Percentiles rank a stretch among this genome's conserved stretches.
Evolutionary conservation across 2,113 vertebrate genomes (phyloP).

Genomic region (Neomonachus schauinslandi): DNA sequence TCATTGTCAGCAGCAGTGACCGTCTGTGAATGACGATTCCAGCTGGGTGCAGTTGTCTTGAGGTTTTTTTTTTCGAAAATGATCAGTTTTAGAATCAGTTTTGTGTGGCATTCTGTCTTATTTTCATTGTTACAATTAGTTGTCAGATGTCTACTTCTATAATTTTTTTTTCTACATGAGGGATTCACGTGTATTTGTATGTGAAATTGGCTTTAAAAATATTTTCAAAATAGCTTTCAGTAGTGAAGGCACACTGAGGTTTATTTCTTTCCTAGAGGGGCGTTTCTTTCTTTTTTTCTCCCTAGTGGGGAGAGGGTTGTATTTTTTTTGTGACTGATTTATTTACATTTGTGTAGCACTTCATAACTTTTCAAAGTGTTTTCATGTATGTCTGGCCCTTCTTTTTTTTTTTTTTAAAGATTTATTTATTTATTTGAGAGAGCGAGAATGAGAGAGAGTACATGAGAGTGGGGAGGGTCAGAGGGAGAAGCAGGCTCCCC

Average conservation of each 20-base stretch:
- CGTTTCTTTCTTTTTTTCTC: too few species aligned
- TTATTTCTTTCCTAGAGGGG: neutral
- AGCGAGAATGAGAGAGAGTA: too few species aligned
- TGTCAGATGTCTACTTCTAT: neutral
- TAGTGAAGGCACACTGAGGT: neutral
- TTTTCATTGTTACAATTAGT: neutral
- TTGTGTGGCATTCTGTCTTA: neutral
- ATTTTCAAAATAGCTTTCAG: neutral
- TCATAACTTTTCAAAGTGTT: neutral
- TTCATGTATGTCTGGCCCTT: neutral
- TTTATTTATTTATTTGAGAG: too few species aligned
- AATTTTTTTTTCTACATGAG: neutral
- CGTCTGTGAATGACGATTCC: neutral
- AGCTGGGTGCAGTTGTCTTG: neutral
- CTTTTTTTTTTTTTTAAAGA: neutral
- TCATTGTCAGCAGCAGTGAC: neutral
- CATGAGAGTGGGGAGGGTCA: too few species aligned
- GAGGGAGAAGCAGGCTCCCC: too few species aligned
- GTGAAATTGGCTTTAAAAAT: neutral
- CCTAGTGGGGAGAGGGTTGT: neutral
- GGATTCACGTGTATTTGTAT: neutral
- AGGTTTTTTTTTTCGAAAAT: neutral
- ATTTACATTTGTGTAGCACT: neutral
- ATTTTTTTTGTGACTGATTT: neutral
- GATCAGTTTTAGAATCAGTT: neutral